A percentile compares a stretch with the other conserved stretches of the same genome.
phyloP scores from a whole-genome alignment of 2,797 vertebrate species.

The Otus scops region DNA sequence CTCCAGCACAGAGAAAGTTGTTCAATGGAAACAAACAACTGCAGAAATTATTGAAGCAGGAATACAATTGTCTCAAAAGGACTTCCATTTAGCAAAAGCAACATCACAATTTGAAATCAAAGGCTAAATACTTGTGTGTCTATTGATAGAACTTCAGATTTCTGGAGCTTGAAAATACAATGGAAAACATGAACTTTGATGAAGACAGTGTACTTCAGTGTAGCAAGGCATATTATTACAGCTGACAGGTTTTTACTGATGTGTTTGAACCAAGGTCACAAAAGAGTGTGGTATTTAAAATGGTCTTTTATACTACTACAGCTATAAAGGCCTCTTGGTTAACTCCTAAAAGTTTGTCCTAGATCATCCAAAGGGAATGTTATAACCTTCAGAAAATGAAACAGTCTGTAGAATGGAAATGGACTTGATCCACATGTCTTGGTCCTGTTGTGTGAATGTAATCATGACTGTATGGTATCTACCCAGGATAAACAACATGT shows the following conservation, averaged over 20 bases:
- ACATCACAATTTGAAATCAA: neutral
- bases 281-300: neutral
- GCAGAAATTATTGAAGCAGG: neutral
- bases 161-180: neutral
- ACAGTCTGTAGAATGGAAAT: neutral
- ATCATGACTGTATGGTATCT: neutral
- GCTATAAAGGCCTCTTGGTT: neutral
- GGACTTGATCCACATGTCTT: fast-evolving
- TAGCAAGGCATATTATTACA: neutral
- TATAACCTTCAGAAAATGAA: neutral
- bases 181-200: neutral
- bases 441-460: neutral
- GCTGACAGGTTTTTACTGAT: neutral
- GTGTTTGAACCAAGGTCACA: neutral
- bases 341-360: neutral
- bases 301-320: neutral
- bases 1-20: neutral
- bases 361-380: neutral
- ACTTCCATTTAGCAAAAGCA: neutral
- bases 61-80: neutral
- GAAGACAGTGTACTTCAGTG: neutral
- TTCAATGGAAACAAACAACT: neutral
- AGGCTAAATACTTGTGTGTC: neutral
- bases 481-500: neutral
- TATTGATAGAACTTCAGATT: neutral